These are phyloP conservation scores for Tachina lurida DNA, from an alignment of 2,888 invertebrate genomes.

Conservation along the genomic window DNA sequence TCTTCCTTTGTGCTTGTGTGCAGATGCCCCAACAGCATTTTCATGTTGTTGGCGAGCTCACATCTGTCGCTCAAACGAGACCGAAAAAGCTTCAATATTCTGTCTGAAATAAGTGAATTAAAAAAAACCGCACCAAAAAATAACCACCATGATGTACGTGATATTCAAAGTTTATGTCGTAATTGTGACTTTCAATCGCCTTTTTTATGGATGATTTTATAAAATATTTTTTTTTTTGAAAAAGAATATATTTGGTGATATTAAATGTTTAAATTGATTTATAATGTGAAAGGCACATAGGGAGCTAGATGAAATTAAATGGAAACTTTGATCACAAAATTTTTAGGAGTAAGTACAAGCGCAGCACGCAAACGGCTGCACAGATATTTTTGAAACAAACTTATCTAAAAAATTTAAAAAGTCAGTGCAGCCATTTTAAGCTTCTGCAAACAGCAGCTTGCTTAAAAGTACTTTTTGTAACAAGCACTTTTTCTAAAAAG, in stretches of 20 bases:
- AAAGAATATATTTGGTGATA: not conserved
- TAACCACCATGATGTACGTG: slow-evolving; percentile 19
- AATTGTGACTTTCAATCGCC: not conserved
- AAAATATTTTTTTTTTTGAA: not conserved
- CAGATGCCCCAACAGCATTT: slow-evolving; percentile 2
- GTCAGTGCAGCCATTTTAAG: no score
- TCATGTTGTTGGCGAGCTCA: slow-evolving; percentile 17
- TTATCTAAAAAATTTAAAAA: no score
- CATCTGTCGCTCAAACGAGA: slow-evolving; percentile 48
- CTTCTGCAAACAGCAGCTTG: no score
- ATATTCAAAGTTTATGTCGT: slow-evolving; percentile 10
- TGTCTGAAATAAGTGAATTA: slow-evolving; percentile 19
- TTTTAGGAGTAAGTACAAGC: no score
- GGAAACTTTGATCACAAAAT: no score
- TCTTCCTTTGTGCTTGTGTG: not conserved
- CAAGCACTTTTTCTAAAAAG: no score
- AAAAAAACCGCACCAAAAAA: slow-evolving; percentile 10
- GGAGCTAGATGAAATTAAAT: no score
- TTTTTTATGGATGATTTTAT: slow-evolving; percentile 1
- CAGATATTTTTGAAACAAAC: no score
- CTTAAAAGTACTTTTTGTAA: no score
- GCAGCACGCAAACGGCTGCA: no score
- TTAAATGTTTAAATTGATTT: not conserved
- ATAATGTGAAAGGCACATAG: not conserved
- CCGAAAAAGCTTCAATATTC: slow-evolving; percentile 31